Conservation (phyloP, 2,113 vertebrate species). For the Ophthalmolycus amberensis region DNA sequence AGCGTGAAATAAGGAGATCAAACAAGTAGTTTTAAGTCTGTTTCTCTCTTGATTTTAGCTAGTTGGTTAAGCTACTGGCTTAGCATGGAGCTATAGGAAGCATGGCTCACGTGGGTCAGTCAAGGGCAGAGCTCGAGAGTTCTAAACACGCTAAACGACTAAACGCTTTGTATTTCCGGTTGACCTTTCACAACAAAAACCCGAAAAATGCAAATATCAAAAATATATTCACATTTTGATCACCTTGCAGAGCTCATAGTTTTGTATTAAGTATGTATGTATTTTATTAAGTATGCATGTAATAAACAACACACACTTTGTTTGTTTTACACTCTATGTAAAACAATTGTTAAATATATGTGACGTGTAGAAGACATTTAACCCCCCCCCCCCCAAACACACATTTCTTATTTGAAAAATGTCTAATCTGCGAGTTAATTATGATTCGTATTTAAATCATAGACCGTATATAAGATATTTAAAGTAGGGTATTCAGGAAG, state of each 20-base stretch:
- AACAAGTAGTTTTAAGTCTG: accelerated
- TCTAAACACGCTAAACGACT: accelerated
- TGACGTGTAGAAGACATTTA: no score
- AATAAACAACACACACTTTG: background rate
- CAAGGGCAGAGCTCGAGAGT: constrained; percentile 54
- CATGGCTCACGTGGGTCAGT: constrained; percentile 52
- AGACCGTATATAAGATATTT: background rate
- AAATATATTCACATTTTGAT: background rate
- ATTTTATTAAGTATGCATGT: background rate
- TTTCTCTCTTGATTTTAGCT: background rate
- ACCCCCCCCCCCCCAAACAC: no score
- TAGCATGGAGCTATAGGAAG: accelerated
- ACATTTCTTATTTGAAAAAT: no score
- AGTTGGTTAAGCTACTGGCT: background rate
- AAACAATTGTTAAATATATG: no score
- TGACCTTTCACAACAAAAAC: no score
- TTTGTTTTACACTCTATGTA: no score
- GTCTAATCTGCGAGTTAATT: no score
- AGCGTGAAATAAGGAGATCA: background rate
- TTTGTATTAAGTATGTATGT: background rate
- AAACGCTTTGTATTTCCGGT: background rate
- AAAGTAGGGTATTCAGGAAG: background rate
- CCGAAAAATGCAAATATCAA: background rate
- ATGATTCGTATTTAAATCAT: background rate
- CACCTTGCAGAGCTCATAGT: no score